Conservation (phyloP, 2,888 invertebrate genomes). For the Cheilosia impressa region DNA sequence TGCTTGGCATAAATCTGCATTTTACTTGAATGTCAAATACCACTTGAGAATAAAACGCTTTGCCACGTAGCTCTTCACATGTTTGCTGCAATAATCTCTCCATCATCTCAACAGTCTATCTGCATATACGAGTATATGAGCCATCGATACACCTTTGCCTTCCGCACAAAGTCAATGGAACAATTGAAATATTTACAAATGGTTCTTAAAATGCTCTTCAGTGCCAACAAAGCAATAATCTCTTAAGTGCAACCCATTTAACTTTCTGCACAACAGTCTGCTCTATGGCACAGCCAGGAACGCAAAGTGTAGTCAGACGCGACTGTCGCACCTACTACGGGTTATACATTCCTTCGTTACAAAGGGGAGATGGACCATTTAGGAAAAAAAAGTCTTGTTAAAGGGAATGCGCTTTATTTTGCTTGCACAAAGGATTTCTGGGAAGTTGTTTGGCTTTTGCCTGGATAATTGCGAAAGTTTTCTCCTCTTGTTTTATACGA, state of each 20-base stretch:
- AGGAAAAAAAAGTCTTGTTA: conserved; percentile 36
- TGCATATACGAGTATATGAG: conserved; percentile 24
- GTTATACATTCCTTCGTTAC: conserved; percentile 35
- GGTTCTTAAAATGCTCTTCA: conserved; percentile 61
- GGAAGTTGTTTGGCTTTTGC: conserved; percentile 63
- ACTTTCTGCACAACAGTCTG: conserved; percentile 31
- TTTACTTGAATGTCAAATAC: conserved; percentile 49
- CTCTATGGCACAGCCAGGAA: conserved; percentile 14
- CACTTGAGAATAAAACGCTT: conserved; percentile 16
- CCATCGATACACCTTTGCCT: conserved; percentile 48
- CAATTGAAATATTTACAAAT: conserved; percentile 66
- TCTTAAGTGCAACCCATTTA: conserved; percentile 61
- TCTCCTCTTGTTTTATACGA: conserved; percentile 45
- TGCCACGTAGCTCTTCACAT: conserved; percentile 5
- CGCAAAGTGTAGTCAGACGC: conserved; percentile 38
- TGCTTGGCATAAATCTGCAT: conserved; percentile 16
- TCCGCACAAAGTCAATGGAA: conserved; percentile 49
- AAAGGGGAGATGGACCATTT: conserved; percentile 47
- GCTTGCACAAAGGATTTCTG: conserved; percentile 58
- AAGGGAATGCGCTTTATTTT: conserved; percentile 63
- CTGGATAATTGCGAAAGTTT: conserved; percentile 67
- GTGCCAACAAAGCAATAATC: conserved; percentile 64
- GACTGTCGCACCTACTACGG: conserved; percentile 45
- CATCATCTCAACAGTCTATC: conserved; percentile 42
- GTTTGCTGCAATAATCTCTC: conserved; percentile 30